These are phyloP conservation scores for Drosophila sechellia DNA, from an alignment of 1,140 invertebrate species.

Conservation along the genomic window DNA sequence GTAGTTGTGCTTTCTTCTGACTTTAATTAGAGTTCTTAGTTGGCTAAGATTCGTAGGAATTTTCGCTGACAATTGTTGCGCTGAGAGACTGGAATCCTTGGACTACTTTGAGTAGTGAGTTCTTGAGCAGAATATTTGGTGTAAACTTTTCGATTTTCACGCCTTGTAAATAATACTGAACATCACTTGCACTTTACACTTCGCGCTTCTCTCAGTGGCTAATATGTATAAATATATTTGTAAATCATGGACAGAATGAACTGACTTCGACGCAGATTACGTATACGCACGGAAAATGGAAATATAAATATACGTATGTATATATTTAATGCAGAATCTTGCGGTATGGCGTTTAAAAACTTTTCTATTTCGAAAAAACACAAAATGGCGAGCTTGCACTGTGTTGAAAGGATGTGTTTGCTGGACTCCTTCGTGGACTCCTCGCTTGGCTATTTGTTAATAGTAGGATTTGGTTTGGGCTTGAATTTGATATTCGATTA, in stretches of 20 bases:
- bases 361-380: conserved; percentile 23
- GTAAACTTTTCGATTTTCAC: conserved; percentile 25
- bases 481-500: conserved; percentile 26
- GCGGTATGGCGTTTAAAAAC: conserved; percentile 25
- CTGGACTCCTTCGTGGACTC: conserved; percentile 20
- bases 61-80: conserved; percentile 50
- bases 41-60: conserved; percentile 36
- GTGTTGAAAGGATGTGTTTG: conserved; percentile 32
- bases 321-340: conserved; percentile 20
- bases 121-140: conserved; percentile 36
- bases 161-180: conserved; percentile 53
- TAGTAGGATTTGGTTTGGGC: background rate
- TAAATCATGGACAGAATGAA: conserved; percentile 56
- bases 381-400: conserved; percentile 49
- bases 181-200: conserved; percentile 50
- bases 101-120: conserved; percentile 51
- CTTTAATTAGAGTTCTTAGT: conserved; percentile 21
- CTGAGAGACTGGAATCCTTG: conserved; percentile 36
- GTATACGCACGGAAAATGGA: conserved; percentile 47
- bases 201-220: conserved; percentile 39
- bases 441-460: conserved; percentile 31
- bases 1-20: conserved; percentile 1
- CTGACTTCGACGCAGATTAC: conserved; percentile 51
- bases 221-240: conserved; percentile 43
- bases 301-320: conserved; percentile 24